Conservation (phyloP, 1,140 invertebrate genomes). For the Limonius californicus region DNA sequence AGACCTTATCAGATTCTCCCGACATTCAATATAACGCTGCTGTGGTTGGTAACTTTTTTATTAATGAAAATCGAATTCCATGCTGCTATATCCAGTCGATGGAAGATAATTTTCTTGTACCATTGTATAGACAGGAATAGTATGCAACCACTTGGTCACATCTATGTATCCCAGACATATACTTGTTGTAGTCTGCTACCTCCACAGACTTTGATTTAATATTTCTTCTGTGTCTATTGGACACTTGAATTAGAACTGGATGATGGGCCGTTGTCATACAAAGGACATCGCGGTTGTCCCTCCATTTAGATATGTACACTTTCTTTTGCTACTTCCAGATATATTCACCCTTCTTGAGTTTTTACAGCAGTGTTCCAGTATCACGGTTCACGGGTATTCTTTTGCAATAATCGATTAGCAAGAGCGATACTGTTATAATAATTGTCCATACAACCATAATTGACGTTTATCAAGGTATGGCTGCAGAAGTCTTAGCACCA, state of each 20-base stretch:
- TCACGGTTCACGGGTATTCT: slow-evolving; percentile 37
- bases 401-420: slow-evolving; percentile 23
- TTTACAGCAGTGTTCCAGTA: slow-evolving; percentile 34
- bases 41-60: no score
- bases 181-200: slow-evolving; percentile 38
- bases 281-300: slow-evolving; percentile 30
- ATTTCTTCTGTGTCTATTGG: slow-evolving; percentile 30
- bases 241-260: slow-evolving; percentile 25
- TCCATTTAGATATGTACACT: slow-evolving; percentile 38
- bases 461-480: slow-evolving; percentile 1
- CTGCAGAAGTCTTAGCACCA: slow-evolving; percentile 29
- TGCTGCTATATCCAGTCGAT: slow-evolving; percentile 10
- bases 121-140: no score
- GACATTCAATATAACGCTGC: no score
- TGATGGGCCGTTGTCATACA: slow-evolving; percentile 29
- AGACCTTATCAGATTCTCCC: not conserved
- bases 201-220: slow-evolving; percentile 29
- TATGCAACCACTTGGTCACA: slow-evolving; percentile 40
- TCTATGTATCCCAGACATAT: slow-evolving; percentile 35
- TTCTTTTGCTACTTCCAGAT: slow-evolving; percentile 29
- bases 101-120: slow-evolving; percentile 42
- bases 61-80: not conserved
- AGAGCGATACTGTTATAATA: slow-evolving; percentile 18
- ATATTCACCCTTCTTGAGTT: slow-evolving; percentile 35
- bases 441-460: not conserved